phyloP scores from a whole-genome alignment of 2,113 vertebrate species.

The Acrocephalus arundinaceus region DNA sequence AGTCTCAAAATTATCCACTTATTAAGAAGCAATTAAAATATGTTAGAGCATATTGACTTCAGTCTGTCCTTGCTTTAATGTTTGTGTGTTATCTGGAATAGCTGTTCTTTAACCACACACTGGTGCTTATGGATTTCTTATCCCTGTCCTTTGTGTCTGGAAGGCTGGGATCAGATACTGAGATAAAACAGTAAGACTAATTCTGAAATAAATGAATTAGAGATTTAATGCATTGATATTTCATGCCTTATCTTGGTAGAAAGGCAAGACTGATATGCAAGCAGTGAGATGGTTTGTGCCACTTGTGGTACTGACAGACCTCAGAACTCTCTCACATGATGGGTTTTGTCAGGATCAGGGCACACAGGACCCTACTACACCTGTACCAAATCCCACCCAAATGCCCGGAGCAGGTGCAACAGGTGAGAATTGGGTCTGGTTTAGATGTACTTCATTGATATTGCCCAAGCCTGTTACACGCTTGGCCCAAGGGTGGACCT shows the following conservation, averaged over 20 bases:
- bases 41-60: neutral
- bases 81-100: neutral
- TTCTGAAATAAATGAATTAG: slow-evolving; percentile 45
- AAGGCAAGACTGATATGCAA: neutral
- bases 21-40: slow-evolving; percentile 21
- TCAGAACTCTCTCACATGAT: neutral
- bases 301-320: neutral
- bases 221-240: slow-evolving; percentile 31
- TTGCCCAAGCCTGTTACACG: neutral
- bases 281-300: neutral
- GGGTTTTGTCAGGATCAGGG: neutral
- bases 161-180: neutral
- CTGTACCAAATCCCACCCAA: neutral
- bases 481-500: neutral
- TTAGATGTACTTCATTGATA: neutral
- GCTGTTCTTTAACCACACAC: neutral
- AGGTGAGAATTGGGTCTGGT: neutral
- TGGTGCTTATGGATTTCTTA: slow-evolving; percentile 25
- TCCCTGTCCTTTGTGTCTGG: neutral
- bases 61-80: slow-evolving; percentile 2
- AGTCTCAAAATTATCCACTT: slow-evolving; percentile 14
- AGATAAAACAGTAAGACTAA: neutral
- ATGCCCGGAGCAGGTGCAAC: neutral
- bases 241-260: neutral
- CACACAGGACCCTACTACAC: fast-evolving